Evolutionary conservation across 2,888 invertebrate genomes (phyloP), one percentile per base, ranked within the genome.

Genomic region (Scelioninae gen. 2): DNA sequence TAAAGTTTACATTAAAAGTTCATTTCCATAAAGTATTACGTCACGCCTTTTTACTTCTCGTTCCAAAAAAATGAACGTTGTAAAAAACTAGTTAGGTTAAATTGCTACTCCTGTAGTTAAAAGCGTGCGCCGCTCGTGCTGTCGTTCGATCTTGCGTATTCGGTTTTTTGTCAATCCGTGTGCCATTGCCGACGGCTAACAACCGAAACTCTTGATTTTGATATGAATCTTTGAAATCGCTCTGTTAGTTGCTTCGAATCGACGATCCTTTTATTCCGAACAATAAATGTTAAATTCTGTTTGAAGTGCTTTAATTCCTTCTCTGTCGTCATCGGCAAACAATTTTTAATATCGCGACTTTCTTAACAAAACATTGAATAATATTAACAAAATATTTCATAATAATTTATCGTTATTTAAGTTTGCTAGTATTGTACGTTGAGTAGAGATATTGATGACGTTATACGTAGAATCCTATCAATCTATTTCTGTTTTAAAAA

Each of bases 331-430:
- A 35, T 35, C 33, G 11, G 18, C 45, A n/a, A n/a, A 28, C 22
- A 48, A 48, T 31, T 11, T 48, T 60, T 60, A 58, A 37, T 48
- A 28, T 28, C n/a, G 18, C 48, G 37, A 60, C n/a, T n/a, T n/a
- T n/a, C n/a, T n/a, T n/a, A n/a, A n/a, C n/a, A n/a, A n/a, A n/a
- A n/a, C n/a, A n/a, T n/a, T n/a, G n/a, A n/a, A n/a, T n/a, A n/a
- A n/a, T n/a, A n/a, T n/a, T n/a, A n/a, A n/a, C n/a, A n/a, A n/a
- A n/a, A n/a, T n/a, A n/a, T n/a, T n/a, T n/a, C n/a, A n/a, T n/a
- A n/a, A n/a, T n/a, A n/a, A n/a, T n/a, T n/a, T n/a, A n/a, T n/a
- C n/a, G n/a, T n/a, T n/a, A n/a, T n/a, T n/a, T n/a, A n/a, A n/a
- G n/a, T n/a, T n/a, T n/a, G n/a, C n/a, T n/a, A n/a, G 11, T 25